Conservation (phyloP, 2,797 vertebrate genomes). For the Chaunax sp. region DNA sequence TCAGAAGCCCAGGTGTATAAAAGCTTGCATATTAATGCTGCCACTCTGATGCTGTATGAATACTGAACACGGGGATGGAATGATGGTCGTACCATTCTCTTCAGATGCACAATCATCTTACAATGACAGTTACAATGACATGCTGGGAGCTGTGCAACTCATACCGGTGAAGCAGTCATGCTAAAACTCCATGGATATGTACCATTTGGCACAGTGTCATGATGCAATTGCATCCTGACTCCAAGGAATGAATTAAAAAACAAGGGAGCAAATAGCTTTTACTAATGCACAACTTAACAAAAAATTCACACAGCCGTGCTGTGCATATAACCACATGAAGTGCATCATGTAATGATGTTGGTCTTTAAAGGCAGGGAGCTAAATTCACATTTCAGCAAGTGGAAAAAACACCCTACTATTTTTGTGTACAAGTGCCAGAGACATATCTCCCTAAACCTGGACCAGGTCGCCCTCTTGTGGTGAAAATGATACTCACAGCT, state of each 20-base stretch:
- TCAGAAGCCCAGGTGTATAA: slow-evolving; percentile 11
- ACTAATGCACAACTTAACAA: neutral
- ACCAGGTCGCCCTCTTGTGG: slow-evolving; percentile 54
- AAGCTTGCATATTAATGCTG: slow-evolving; percentile 41
- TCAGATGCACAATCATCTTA: slow-evolving; percentile 70
- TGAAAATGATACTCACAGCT: neutral
- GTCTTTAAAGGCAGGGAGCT: neutral
- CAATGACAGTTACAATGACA: slow-evolving; percentile 68
- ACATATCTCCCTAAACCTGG: slow-evolving; percentile 1
- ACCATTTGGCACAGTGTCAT: neutral
- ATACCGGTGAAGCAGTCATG: slow-evolving; percentile 9
- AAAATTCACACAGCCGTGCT: neutral
- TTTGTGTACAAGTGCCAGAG: neutral
- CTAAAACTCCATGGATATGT: slow-evolving; percentile 2
- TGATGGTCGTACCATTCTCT: slow-evolving; percentile 71
- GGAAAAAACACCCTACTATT: neutral
- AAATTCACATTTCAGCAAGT: neutral
- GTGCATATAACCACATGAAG: neutral
- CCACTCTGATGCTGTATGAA: slow-evolving; percentile 38
- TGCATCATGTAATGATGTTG: neutral
- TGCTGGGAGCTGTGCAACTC: slow-evolving; percentile 11
- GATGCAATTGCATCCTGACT: neutral
- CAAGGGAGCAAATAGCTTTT: neutral
- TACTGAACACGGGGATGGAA: slow-evolving; percentile 54
- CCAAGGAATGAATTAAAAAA: neutral